Base-by-base conservation (phyloP, 1,140 invertebrate species). In the Dryas iulia region DNA sequence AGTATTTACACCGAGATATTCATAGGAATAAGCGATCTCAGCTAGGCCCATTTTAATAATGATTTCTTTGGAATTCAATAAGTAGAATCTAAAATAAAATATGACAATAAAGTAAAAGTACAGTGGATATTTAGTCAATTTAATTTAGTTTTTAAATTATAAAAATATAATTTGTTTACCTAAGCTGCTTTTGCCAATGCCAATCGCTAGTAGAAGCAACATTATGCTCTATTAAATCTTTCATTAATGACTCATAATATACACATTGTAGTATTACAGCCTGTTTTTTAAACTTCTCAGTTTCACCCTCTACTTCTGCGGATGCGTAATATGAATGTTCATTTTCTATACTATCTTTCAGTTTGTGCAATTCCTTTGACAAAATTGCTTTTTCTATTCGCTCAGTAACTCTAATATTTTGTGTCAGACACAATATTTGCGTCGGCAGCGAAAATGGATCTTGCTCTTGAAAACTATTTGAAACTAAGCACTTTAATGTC, bases 111-210 rank as follows among this genome's bases (percentile, higher is more conserved):
- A n/a, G n/a, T n/a, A n/a, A n/a, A n/a, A n/a, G n/a, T n/a, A n/a
- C n/a, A n/a, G n/a, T n/a, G n/a, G 33, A 4, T 39, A 39, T 39
- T 4, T 39, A 12, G 6, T 3, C 6, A 6, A 3, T 28, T 28
- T 28, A 3, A 28, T 28, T 28, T 28, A 28, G 26, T 6, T 28
- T 2, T 28, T 3, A 3, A 28, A 3, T 7, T 39, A 39, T n/a
- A 39, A 47, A 6, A 21, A 10, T 33, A 26, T 66, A 47, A 6
- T n/a, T 12, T 47, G 1, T 21, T 64, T 78, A 98, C 95, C 98
- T 94, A n/a, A 99, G 92, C 90, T 99, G 98, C 87, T 97, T 97
- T 83, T 97, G 96, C 99, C 99, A 99, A 35, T 94, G 90, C 99
- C 99, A 99, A 73, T 98, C 96, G 23, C 83, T 90, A 12, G 93